phyloP scores from a whole-genome alignment of 2,888 invertebrate genomes.

The Aphidoletes aphidimyza region DNA sequence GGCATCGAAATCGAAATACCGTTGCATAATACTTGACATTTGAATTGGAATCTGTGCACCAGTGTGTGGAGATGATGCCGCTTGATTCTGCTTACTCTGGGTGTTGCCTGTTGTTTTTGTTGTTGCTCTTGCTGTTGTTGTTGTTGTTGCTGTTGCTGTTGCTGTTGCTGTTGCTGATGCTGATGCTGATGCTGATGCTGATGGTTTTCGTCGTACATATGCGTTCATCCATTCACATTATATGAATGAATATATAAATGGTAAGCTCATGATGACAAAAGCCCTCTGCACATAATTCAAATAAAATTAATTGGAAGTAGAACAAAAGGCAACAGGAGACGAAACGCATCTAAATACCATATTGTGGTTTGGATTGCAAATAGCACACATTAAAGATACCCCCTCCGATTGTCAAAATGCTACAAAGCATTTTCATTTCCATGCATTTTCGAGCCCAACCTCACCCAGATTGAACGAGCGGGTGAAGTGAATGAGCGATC shows the following conservation, averaged over 20 bases:
- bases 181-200: too few species aligned
- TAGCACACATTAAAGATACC: background rate
- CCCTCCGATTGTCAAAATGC: conserved; percentile 34
- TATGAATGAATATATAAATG: background rate
- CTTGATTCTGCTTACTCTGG: too few species aligned
- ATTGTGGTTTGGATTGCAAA: conserved; percentile 37
- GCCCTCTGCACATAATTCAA: conserved; percentile 33
- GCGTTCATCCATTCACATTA: background rate
- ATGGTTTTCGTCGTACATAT: too few species aligned
- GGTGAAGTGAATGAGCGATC: background rate
- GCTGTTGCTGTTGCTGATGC: too few species aligned
- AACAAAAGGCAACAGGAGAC: background rate
- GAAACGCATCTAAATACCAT: conserved; percentile 34
- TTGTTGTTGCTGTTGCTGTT: too few species aligned
- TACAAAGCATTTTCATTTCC: conserved; percentile 35
- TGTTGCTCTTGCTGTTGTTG: too few species aligned
- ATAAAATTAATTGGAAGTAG: conserved; percentile 42
- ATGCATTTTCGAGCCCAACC: background rate
- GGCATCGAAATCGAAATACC: background rate
- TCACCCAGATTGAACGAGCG: background rate
- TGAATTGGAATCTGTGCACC: background rate
- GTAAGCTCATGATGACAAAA: conserved; percentile 14
- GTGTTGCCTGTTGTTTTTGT: too few species aligned
- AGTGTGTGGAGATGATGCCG: too few species aligned
- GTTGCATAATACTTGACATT: conserved; percentile 37